Percentiles rank a stretch among this genome's conserved stretches.
Evolutionary conservation across 2,113 vertebrate genomes (phyloP).

Genomic region (Oceanodroma tethys): DNA sequence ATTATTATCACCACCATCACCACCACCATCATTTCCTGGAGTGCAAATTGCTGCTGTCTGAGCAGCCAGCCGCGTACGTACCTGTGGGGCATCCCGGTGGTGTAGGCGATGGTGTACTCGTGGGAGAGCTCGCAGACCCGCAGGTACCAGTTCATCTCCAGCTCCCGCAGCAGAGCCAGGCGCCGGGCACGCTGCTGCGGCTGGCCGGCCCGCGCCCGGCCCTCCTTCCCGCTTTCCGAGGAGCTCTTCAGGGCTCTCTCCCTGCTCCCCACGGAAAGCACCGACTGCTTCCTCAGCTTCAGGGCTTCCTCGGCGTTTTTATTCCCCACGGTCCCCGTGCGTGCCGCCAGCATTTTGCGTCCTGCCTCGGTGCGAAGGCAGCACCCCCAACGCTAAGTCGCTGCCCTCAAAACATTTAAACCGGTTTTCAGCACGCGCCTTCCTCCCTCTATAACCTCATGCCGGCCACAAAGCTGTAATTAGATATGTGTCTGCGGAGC

Average conservation of each 20-base stretch:
- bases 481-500: slow-evolving; percentile 71
- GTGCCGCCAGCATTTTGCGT: slow-evolving; percentile 83
- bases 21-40: too few relatives aligned
- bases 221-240: slow-evolving; percentile 74
- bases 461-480: slow-evolving; percentile 81
- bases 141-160: slow-evolving; percentile 93
- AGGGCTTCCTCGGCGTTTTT: slow-evolving; percentile 69
- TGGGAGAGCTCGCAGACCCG: slow-evolving; percentile 82
- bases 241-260: slow-evolving; percentile 73
- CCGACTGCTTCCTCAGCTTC: slow-evolving; percentile 80
- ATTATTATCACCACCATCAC: accelerated
- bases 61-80: not conserved
- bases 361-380: not conserved
- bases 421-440: slow-evolving; percentile 40
- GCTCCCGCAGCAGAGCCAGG: slow-evolving; percentile 79
- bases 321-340: slow-evolving; percentile 76
- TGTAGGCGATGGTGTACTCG: slow-evolving; percentile 80
- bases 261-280: slow-evolving; percentile 73
- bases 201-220: slow-evolving; percentile 3
- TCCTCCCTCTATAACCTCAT: slow-evolving; percentile 79
- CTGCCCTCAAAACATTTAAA: slow-evolving; percentile 48
- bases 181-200: slow-evolving; percentile 72
- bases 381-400: not conserved
- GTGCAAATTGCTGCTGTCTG: accelerated
- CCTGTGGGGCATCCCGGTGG: slow-evolving; percentile 93